phyloP scores from a whole-genome alignment of 1,140 invertebrate genomes.

The Sarcophaga bullata region DNA sequence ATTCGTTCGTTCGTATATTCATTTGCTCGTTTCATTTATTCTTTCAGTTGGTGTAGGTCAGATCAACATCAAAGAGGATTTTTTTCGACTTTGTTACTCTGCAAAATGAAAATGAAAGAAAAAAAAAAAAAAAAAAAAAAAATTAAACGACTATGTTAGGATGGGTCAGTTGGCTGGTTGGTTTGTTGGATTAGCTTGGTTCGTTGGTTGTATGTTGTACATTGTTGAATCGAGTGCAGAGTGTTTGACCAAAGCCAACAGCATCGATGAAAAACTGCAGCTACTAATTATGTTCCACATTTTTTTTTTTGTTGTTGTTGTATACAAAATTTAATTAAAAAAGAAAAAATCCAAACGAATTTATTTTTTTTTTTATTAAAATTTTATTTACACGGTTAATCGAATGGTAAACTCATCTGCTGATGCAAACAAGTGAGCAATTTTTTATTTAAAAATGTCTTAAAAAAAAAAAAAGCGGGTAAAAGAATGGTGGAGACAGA shows the following conservation, averaged over 20 bases:
- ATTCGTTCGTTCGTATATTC: not conserved
- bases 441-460: not conserved
- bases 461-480: too few species aligned
- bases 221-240: not conserved
- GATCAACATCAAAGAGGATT: not conserved
- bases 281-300: conserved; percentile 1
- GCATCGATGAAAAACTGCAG: not conserved
- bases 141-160: not conserved
- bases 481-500: too few species aligned
- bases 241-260: conserved; percentile 6
- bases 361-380: not conserved
- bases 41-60: not conserved
- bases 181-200: too few species aligned
- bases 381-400: conserved; percentile 16
- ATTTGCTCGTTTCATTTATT: not conserved
- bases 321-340: not conserved
- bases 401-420: conserved; percentile 1
- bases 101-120: not conserved
- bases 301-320: not conserved
- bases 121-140: not conserved
- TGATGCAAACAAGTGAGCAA: not conserved
- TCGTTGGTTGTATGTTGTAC: not conserved
- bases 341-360: not conserved
- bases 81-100: not conserved
- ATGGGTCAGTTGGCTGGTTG: too few species aligned